Conservation (phyloP, 2,113 vertebrate species). For the Halcyon senegalensis region DNA sequence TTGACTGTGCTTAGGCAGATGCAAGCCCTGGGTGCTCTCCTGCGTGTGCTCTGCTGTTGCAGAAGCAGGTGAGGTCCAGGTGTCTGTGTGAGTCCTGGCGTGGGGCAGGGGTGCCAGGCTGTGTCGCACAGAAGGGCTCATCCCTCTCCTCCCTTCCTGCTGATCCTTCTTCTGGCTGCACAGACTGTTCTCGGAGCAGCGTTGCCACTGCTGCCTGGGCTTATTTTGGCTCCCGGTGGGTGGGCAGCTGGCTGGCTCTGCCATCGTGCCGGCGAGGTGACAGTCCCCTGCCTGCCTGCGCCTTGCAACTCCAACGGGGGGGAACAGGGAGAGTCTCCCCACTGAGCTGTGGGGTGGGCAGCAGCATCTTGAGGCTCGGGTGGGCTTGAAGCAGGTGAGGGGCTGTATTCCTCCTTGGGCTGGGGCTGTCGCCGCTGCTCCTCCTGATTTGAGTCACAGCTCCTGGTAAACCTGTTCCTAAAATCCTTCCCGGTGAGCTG, state of each 20-base stretch:
- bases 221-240: constrained; percentile 27
- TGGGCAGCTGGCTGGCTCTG: constrained; percentile 35
- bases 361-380: background rate
- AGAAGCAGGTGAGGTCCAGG: background rate
- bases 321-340: rapidly evolving
- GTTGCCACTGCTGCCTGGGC: background rate
- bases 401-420: background rate
- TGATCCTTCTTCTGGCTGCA: background rate
- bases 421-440: rapidly evolving
- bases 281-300: background rate
- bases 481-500: background rate
- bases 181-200: background rate
- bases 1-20: background rate
- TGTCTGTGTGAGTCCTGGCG: rapidly evolving
- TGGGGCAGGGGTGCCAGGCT: rapidly evolving
- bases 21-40: background rate
- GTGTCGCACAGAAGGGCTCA: background rate
- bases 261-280: background rate
- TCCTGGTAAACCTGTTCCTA: background rate
- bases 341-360: rapidly evolving
- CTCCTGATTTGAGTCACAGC: background rate
- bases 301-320: background rate
- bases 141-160: background rate
- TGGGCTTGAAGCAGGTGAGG: background rate
- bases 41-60: background rate